Evolutionary conservation across 2,888 invertebrate genomes (phyloP), one percentile per base, ranked within the genome.

Genomic region (Podabrus alpinus): DNA sequence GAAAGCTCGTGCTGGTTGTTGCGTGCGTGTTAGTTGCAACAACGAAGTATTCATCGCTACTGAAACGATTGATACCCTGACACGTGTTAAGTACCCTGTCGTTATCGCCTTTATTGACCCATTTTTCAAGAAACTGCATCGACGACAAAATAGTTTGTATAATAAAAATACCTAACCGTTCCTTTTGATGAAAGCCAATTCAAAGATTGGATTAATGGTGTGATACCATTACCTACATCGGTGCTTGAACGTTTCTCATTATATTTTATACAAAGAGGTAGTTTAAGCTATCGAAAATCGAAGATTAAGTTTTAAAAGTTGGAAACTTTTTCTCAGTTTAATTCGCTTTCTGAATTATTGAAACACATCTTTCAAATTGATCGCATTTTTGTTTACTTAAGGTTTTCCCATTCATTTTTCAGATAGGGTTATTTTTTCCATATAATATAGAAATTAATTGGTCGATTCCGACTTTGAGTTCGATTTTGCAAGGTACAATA

Each of bases 11-110:
- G 76, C 75, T 75, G 79, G 74, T 72, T 69, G 76, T 75, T 77
- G 79, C 73, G 80, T 78, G 80, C 75, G 78, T 80, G 80, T 72
- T 66, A 69, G 67, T 71, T 74, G 76, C 72, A 76, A 77, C 74
- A 78, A 73, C 78, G 74, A 75, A 77, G 45, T 45, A 45, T 45
- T 45, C 80, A 67, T 17, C 66, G 19, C 72, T 60, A 66, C 62
- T n/a, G 71, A 45, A 73, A 66, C 59, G 82, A 84, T 83, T 83
- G 84, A 83, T 83, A 78, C 69, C 76, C 79, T 81, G 83, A 82
- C 83, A 81, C 82, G 83, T 80, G 83, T 80, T 84, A 83, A 84
- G 81, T 83, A 82, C 82, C 80, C 80, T 80, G 79, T 82, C 81
- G 82, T 83, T 82, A 81, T 82, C 80, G 77, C 79, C 79, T 80